Base-by-base conservation (phyloP, 2,888 invertebrate genomes). In the Dicycla oo region DNA sequence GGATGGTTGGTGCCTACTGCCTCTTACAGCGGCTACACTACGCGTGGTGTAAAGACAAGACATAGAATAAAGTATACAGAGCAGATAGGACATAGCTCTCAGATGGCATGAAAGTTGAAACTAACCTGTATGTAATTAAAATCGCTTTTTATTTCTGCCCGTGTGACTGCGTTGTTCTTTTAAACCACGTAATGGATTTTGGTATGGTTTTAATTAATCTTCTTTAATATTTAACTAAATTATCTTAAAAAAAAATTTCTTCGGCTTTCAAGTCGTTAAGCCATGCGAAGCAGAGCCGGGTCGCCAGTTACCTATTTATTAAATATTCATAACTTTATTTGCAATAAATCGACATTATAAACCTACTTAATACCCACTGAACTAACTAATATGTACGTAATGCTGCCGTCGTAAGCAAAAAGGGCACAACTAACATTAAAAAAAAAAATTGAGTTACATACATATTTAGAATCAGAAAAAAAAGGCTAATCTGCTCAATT, bases 1-100 rank as follows among this genome's bases (percentile, higher is more conserved):
- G 87, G 87, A 82, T 84, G 89, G 86, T 88, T 89, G 88, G 88
- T 77, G 65, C 78, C 58, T 57, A 81, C 81, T 81, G 81, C 87
- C 89, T 88, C 86, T 86, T 86, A 79, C 89, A 88, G 85, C 86
- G 75, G 83, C 34, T 11, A 40, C 30, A 4, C 30, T 30, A 67
- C 84, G 87, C 85, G 84, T 82, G 84, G 83, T 81, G 77, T 74
- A 72, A 73, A 67, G 23, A 40, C 84, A 34, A 34, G 34, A 5
- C 34, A 88, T 63, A 87, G 88, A 88, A 23, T 78, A 78, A 60
- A 34, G 49, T 80, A 82, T 62, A 80, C 84, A 80, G 56, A 67
- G 51, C 58, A 83, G 85, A 85, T 10, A 47, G n/a, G 77, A 15
- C 80, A n/a, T 2, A 8, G 57, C 8, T n/a, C 15, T n/a, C 38